These are phyloP conservation scores for Polyommatus iphigenia DNA, from an alignment of 2,888 invertebrate genomes.

Conservation along the genomic window DNA sequence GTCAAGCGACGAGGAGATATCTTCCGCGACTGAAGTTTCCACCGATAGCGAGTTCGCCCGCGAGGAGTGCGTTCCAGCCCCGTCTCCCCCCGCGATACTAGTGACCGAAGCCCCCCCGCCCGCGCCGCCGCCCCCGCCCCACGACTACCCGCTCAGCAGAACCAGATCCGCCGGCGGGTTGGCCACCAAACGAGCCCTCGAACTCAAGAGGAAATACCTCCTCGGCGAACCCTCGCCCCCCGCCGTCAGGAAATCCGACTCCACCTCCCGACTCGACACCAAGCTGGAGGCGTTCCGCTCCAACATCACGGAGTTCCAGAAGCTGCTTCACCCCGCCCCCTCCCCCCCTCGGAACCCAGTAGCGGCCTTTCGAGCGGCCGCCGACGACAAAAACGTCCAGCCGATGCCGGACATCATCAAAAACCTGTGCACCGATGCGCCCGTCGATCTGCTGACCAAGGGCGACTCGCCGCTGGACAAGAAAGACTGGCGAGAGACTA, in stretches of 20 bases:
- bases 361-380: constrained; percentile 55
- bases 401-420: constrained; percentile 82
- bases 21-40: constrained; percentile 94
- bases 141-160: constrained; percentile 89
- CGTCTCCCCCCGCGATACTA: constrained; percentile 87
- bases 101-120: constrained; percentile 90
- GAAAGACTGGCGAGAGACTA: constrained; percentile 70
- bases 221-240: constrained; percentile 86
- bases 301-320: constrained; percentile 93
- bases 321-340: constrained; percentile 88
- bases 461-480: constrained; percentile 57
- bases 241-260: constrained; percentile 89
- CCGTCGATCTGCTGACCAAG: constrained; percentile 65
- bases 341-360: constrained; percentile 54
- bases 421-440: constrained; percentile 63
- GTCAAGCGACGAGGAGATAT: constrained; percentile 86
- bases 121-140: constrained; percentile 74
- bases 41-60: constrained; percentile 96
- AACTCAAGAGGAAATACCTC: constrained; percentile 91
- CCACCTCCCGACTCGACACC: constrained; percentile 90
- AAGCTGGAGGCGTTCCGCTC: constrained; percentile 91
- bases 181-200: constrained; percentile 91
- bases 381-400: constrained; percentile 73
- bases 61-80: constrained; percentile 85
- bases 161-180: constrained; percentile 93